These are phyloP conservation scores for Polyploca ridens DNA, from an alignment of 2,888 invertebrate species.

Conservation along the genomic window DNA sequence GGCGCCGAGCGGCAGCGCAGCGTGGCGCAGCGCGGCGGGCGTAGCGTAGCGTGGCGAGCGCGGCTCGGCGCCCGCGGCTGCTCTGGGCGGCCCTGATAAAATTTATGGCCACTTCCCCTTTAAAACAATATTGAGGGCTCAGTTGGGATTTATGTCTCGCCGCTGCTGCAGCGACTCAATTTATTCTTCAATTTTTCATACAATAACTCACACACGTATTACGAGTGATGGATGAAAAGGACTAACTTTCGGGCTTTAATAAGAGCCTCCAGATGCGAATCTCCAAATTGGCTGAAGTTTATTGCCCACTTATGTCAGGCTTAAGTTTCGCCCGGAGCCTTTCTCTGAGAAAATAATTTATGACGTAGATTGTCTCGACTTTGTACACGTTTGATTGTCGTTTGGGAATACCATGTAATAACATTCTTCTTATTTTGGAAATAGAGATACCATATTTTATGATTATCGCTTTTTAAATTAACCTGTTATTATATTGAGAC, in stretches of 20 bases:
- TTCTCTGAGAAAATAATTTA: conserved; percentile 82
- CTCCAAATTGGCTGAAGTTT: conserved; percentile 85
- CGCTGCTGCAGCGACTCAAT: conserved; percentile 85
- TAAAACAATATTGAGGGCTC: conserved; percentile 86
- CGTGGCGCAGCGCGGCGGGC: conserved; percentile 38
- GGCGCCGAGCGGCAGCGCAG: conserved; percentile 35
- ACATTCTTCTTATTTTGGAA: conserved; percentile 18
- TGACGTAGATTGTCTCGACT: conserved; percentile 79
- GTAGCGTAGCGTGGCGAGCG: conserved; percentile 27
- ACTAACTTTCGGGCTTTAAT: conserved; percentile 85
- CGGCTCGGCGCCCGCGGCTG: conserved; percentile 56
- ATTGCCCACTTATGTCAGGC: conserved; percentile 85
- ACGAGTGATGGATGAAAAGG: conserved; percentile 85
- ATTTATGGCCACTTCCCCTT: conserved; percentile 85
- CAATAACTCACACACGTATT: conserved; percentile 85
- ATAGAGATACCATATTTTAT: conserved; percentile 21
- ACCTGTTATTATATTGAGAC: not conserved
- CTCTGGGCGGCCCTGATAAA: conserved; percentile 82
- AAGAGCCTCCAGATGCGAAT: conserved; percentile 85
- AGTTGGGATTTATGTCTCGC: conserved; percentile 85
- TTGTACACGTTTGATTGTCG: conserved; percentile 75
- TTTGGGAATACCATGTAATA: conserved; percentile 50
- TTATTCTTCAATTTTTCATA: conserved; percentile 85
- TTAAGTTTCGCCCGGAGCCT: conserved; percentile 82
- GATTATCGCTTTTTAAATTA: conserved; percentile 1